These are phyloP conservation scores for Entelurus aequoreus DNA, from an alignment of 2,113 vertebrate species.

Conservation along the genomic window DNA sequence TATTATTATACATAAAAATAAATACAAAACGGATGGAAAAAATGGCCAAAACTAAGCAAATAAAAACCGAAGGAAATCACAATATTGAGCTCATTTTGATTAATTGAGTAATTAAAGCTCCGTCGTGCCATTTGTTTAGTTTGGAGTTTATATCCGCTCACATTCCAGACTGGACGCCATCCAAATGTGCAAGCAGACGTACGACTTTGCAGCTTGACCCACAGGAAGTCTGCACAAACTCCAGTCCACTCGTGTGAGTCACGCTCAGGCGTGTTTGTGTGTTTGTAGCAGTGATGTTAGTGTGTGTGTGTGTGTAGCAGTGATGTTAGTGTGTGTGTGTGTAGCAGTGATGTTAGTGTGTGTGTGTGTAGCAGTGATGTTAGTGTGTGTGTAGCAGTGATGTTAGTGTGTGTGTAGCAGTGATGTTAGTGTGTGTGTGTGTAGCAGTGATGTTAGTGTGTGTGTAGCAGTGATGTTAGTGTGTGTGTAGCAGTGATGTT, in stretches of 20 bases:
- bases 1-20: too few species aligned
- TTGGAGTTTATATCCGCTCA: neutral
- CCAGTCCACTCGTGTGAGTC: slow-evolving; percentile 57
- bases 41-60: neutral
- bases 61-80: neutral
- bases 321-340: too few species aligned
- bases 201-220: slow-evolving; percentile 38
- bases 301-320: too few species aligned
- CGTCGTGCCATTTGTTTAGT: neutral
- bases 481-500: too few species aligned
- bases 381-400: too few species aligned
- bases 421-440: too few species aligned
- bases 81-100: neutral
- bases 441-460: slow-evolving; percentile 17
- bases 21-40: too few species aligned
- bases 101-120: neutral
- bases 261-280: slow-evolving; percentile 59
- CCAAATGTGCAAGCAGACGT: slow-evolving; percentile 11
- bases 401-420: too few species aligned
- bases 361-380: too few species aligned
- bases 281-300: slow-evolving; percentile 36
- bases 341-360: too few species aligned
- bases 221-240: slow-evolving; percentile 8
- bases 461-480: too few species aligned
- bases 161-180: neutral